Evolutionary conservation across 2,113 vertebrate genomes (phyloP), one percentile per base, ranked within the genome.

Genomic region (Sarotherodon lohbergeri): DNA sequence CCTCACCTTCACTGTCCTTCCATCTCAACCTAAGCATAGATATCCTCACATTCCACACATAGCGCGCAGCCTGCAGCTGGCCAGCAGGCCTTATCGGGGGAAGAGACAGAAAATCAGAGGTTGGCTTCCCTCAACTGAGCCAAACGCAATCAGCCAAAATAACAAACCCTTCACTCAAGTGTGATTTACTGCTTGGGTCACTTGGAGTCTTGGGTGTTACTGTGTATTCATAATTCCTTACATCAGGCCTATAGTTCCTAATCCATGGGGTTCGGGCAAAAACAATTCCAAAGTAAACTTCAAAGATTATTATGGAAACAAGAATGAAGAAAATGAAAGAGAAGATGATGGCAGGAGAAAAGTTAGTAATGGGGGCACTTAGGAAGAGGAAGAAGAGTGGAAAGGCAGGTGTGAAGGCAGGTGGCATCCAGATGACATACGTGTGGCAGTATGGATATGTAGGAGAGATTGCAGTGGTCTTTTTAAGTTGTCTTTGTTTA

Each of bases 11-110:
- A 73, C 41, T 46, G 22, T 7, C 68, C 41, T 0, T 27, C 13
- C 39, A 24, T 73, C 39, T 73, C 1, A 0, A 73, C 22, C 5
- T 27, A 73, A 46, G 46, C 6, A 29, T 39, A 48, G 19, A 46
- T 29, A 3, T 82, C 54, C 81, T 86, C 84, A 92, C 90, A 89
- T 88, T 91, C 91, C 93, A 27, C 86, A 68, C 61, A 56, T 27
- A 46, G 41, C 41, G 17, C 3, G 1, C 22, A 46, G 68, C 1
- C 1, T 71, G 39, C 66, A 71, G 12, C 12, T 43, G n/a, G 66
- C 68, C 68, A 46, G 22, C 68, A 27, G 41, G 68, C 13, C 41
- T 73, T 73, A 73, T 27, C 2, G 3, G 41, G 13, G 22, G 8
- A 46, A 27, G 22, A 73, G 13, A 73, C 68, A 46, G 41, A 73